Evolutionary conservation across 2,797 vertebrate species (phyloP).

Genomic region (Craterocephalus amniculus): DNA sequence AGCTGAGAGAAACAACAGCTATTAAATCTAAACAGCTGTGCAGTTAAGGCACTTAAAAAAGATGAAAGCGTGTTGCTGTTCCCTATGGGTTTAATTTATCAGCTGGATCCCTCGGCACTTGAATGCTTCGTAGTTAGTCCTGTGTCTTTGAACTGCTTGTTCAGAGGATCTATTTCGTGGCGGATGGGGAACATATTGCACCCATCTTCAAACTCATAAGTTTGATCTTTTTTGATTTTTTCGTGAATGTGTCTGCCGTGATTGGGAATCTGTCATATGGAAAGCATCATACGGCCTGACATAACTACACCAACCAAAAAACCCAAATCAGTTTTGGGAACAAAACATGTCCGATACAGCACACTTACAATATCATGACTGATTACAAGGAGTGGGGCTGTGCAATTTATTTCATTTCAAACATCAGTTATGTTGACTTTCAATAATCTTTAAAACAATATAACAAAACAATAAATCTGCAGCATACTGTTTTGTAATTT

Average conservation of each 20-base stretch:
- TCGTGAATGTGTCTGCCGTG: background rate
- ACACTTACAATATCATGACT: background rate
- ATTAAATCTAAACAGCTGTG: constrained; percentile 59
- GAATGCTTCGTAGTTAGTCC: constrained; percentile 18
- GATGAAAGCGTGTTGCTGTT: constrained; percentile 40
- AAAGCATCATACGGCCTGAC: no score
- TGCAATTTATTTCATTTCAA: background rate
- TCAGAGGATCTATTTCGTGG: constrained; percentile 8
- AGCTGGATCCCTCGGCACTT: constrained; percentile 24
- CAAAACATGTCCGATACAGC: background rate
- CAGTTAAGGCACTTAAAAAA: constrained; percentile 34
- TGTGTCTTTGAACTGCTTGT: constrained; percentile 14
- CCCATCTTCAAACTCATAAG: background rate
- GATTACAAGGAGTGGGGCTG: background rate
- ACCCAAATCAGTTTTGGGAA: background rate
- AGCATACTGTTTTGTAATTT: background rate
- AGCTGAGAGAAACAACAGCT: constrained; percentile 47
- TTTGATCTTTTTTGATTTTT: background rate
- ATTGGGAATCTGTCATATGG: background rate
- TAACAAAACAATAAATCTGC: background rate
- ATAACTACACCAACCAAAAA: background rate
- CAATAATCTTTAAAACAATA: background rate
- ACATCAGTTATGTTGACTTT: background rate
- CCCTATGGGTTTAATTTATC: constrained; percentile 48
- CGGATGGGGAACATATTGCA: constrained; percentile 11